A percentile compares a stretch with the other conserved stretches of the same genome.
Evolutionary conservation across 2,888 invertebrate genomes (phyloP).

Genomic region (Chelonus formosanus): DNA sequence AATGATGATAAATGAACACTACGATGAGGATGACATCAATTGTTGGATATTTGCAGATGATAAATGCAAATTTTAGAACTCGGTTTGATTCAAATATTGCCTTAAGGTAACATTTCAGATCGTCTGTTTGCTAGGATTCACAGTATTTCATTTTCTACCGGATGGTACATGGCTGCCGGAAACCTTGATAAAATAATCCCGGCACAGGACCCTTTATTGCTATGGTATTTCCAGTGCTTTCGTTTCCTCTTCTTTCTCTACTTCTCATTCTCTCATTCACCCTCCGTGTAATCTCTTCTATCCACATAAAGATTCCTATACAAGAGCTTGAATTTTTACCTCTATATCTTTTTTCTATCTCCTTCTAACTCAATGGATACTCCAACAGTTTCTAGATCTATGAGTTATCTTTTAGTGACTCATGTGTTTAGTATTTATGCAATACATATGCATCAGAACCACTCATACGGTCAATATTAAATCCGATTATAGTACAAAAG

Average conservation of each 20-base stretch:
- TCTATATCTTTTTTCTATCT: slow-evolving; percentile 3
- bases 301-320: slow-evolving; percentile 29
- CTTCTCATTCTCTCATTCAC: slow-evolving; percentile 3
- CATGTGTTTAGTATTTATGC: not conserved
- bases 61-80: too few relatives aligned
- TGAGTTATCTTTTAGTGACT: not conserved
- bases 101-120: not conserved
- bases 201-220: slow-evolving; percentile 29
- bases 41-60: too few relatives aligned
- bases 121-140: not conserved
- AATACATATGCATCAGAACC: too few relatives aligned
- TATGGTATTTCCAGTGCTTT: slow-evolving; percentile 1
- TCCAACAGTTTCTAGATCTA: too few relatives aligned
- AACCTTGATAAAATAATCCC: slow-evolving; percentile 34
- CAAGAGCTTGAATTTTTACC: slow-evolving; percentile 26
- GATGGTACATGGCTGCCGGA: slow-evolving; percentile 16
- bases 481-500: slow-evolving; percentile 42
- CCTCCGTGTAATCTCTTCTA: slow-evolving; percentile 26
- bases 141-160: slow-evolving; percentile 16
- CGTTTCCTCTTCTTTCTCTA: slow-evolving; percentile 11
- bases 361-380: too few relatives aligned
- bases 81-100: too few relatives aligned
- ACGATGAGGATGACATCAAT: too few relatives aligned
- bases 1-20: too few relatives aligned
- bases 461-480: slow-evolving; percentile 20